Percentiles rank a stretch among this genome's conserved stretches.
Evolutionary conservation across 2,888 invertebrate genomes (phyloP).

Genomic region (Spilarctia lutea): DNA sequence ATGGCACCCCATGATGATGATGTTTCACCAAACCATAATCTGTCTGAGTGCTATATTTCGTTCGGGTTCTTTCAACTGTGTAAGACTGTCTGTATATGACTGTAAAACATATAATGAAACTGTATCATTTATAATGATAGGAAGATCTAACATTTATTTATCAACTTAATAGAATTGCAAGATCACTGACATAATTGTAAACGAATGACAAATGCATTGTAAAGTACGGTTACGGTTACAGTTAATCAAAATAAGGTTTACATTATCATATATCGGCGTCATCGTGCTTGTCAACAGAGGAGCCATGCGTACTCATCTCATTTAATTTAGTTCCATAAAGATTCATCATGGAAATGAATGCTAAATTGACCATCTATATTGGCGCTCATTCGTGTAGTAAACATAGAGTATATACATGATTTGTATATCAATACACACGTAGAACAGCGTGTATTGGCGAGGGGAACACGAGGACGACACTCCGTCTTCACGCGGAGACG

Average conservation of each 20-base stretch:
- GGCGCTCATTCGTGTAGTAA: not conserved
- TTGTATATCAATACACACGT: not conserved
- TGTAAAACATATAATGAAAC: not conserved
- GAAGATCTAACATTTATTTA: no score
- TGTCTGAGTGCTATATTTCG: not conserved
- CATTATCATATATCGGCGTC: not conserved
- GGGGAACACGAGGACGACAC: slow-evolving; percentile 29
- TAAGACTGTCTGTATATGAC: no score
- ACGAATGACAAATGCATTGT: not conserved
- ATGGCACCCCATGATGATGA: no score
- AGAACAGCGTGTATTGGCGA: slow-evolving; percentile 17
- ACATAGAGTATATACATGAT: not conserved
- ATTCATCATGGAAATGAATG: not conserved
- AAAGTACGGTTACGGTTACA: no score
- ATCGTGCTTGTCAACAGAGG: not conserved
- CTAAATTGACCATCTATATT: slow-evolving; percentile 1
- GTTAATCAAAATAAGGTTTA: not conserved
- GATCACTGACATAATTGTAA: not conserved
- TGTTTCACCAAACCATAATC: not conserved
- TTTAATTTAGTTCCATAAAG: slow-evolving; percentile 7
- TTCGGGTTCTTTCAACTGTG: not conserved
- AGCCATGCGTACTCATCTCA: not conserved
- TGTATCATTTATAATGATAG: not conserved
- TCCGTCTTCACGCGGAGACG: slow-evolving; percentile 55
- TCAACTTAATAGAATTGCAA: not conserved